Conservation (phyloP, 2,797 vertebrate species). For the Hippoglossus hippoglossus region DNA sequence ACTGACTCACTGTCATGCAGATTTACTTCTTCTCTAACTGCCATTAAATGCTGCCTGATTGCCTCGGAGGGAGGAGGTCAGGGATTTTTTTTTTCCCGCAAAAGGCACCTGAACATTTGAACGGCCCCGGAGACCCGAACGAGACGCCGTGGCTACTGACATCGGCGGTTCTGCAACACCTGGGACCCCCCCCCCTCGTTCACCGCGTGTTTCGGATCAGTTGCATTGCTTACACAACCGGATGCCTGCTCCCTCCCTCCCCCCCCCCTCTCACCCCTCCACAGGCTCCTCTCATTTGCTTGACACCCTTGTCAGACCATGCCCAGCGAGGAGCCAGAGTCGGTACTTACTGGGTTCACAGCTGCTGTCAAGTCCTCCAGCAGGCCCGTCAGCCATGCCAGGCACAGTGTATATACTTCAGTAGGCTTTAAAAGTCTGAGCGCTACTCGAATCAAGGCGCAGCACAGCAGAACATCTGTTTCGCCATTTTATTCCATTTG, state of each 20-base stretch:
- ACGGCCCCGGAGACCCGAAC: slow-evolving; percentile 22
- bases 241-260: slow-evolving; percentile 43
- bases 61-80: slow-evolving; percentile 47
- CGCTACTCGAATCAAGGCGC: slow-evolving; percentile 68
- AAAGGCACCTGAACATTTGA: slow-evolving; percentile 53
- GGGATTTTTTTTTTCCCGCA: slow-evolving; percentile 41
- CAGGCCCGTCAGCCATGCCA: slow-evolving; percentile 55
- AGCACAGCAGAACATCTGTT: slow-evolving; percentile 74
- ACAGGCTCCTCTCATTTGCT: slow-evolving; percentile 73
- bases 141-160: slow-evolving; percentile 32
- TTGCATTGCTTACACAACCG: slow-evolving; percentile 50
- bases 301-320: slow-evolving; percentile 71
- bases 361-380: slow-evolving; percentile 67
- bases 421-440: slow-evolving; percentile 67
- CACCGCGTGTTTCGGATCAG: slow-evolving; percentile 39
- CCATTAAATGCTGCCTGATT: slow-evolving; percentile 67
- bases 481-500: slow-evolving; percentile 76
- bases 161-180: slow-evolving; percentile 34
- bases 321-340: slow-evolving; percentile 64
- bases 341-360: slow-evolving; percentile 72
- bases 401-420: slow-evolving; percentile 52
- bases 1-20: slow-evolving; percentile 69
- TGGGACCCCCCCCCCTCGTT: neutral
- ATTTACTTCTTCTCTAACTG: slow-evolving; percentile 61
- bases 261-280: slow-evolving; percentile 24